phyloP scores from a whole-genome alignment of 2,888 invertebrate genomes.

The Periphyllus acericola region DNA sequence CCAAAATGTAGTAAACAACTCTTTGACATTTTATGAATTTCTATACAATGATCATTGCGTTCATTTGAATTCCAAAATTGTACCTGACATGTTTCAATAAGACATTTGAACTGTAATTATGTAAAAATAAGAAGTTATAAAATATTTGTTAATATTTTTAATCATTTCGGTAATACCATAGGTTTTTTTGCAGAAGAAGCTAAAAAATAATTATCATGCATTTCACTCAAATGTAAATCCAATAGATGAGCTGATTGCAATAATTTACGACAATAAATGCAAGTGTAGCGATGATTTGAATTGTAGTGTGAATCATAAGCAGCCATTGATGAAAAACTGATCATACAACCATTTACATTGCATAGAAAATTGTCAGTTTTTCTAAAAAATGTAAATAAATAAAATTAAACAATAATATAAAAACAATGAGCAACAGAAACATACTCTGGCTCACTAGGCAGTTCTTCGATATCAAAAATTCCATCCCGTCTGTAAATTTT shows the following conservation, averaged over 20 bases:
- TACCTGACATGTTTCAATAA: slow-evolving; percentile 26
- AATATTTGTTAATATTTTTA: not conserved
- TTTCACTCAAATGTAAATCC: slow-evolving; percentile 54
- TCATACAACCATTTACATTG: slow-evolving; percentile 35
- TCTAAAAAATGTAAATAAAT: not conserved
- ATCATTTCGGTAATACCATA: slow-evolving; percentile 12
- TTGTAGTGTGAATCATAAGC: slow-evolving; percentile 52
- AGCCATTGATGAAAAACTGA: slow-evolving; percentile 33
- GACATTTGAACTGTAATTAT: slow-evolving; percentile 46
- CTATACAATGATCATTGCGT: slow-evolving; percentile 31
- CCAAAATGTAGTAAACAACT: slow-evolving; percentile 26
- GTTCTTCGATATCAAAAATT: slow-evolving; percentile 38
- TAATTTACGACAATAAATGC: slow-evolving; percentile 39
- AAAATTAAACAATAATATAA: not conserved
- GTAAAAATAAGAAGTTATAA: not conserved
- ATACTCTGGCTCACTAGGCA: not conserved
- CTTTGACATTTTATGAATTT: slow-evolving; percentile 32
- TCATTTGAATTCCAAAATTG: slow-evolving; percentile 40
- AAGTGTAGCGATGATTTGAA: slow-evolving; percentile 56
- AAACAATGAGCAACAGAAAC: not conserved
- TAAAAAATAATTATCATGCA: slow-evolving; percentile 44
- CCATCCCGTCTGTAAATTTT: slow-evolving; percentile 42
- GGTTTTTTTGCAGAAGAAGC: slow-evolving; percentile 32
- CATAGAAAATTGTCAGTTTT: not conserved
- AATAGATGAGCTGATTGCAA: slow-evolving; percentile 54